Evolutionary conservation across 2,888 invertebrate species (phyloP).

Genomic region (Mechanitis mazaeus): DNA sequence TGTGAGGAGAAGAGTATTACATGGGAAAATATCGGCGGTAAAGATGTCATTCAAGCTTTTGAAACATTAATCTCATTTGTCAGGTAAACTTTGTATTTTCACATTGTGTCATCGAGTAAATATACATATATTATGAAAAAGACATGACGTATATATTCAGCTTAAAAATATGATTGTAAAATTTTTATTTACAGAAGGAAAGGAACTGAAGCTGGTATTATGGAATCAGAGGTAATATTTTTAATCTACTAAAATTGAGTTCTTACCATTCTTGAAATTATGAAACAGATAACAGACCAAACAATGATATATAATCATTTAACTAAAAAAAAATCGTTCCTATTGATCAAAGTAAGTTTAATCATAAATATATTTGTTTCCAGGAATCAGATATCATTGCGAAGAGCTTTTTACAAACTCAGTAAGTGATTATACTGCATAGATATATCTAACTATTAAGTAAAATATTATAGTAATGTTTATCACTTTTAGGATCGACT

Average conservation of each 20-base stretch:
- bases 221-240: constrained; percentile 21
- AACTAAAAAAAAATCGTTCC: not conserved
- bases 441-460: not conserved
- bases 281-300: too few relatives aligned
- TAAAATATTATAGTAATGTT: not conserved
- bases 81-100: constrained; percentile 38
- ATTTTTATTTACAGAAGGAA: constrained; percentile 22
- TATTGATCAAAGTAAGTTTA: not conserved
- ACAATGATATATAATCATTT: constrained; percentile 5
- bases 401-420: constrained; percentile 52
- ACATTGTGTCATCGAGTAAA: too few relatives aligned
- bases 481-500: constrained; percentile 42
- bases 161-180: too few relatives aligned
- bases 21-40: constrained; percentile 52
- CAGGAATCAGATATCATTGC: constrained; percentile 41
- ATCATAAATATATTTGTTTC: constrained; percentile 23
- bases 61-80: constrained; percentile 49
- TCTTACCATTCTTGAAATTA: not conserved
- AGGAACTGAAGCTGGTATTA: constrained; percentile 24
- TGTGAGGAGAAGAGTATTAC: constrained; percentile 45
- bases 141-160: too few relatives aligned
- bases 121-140: too few relatives aligned
- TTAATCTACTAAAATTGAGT: not conserved
- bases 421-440: constrained; percentile 43
- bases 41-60: constrained; percentile 47